Conservation (phyloP, 2,113 vertebrate species). For the Tonatia bakeri region DNA sequence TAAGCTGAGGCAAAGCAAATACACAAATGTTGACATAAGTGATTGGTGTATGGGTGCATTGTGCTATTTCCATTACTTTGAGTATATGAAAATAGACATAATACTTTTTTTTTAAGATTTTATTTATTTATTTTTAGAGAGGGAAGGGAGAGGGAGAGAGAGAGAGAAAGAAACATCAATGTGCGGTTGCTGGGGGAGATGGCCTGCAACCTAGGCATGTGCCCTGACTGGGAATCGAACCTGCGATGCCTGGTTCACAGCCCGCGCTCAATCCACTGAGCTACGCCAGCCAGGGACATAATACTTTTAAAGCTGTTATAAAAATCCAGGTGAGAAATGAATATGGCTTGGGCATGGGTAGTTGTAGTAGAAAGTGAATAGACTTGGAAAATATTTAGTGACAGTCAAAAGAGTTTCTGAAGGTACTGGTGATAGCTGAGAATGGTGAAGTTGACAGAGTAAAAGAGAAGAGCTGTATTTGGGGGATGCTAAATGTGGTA, state of each 20-base stretch:
- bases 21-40: not conserved
- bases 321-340: not conserved
- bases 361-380: not conserved
- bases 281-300: no score
- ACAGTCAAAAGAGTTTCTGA: not conserved
- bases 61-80: not conserved
- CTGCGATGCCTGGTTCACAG: no score
- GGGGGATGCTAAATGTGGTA: not conserved
- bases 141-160: no score
- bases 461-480: not conserved
- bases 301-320: not conserved
- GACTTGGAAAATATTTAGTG: not conserved
- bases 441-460: not conserved
- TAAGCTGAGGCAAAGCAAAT: not conserved
- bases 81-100: not conserved
- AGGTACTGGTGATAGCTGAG: not conserved
- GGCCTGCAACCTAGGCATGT: no score
- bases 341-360: not conserved
- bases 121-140: no score
- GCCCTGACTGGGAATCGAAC: no score
- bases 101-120: no score
- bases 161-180: no score
- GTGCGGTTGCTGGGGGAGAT: no score
- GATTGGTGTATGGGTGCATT: not conserved
- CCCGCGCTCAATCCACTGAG: no score